phyloP scores from a whole-genome alignment of 2,888 invertebrate genomes.

The Exephanes ischioxanthus region DNA sequence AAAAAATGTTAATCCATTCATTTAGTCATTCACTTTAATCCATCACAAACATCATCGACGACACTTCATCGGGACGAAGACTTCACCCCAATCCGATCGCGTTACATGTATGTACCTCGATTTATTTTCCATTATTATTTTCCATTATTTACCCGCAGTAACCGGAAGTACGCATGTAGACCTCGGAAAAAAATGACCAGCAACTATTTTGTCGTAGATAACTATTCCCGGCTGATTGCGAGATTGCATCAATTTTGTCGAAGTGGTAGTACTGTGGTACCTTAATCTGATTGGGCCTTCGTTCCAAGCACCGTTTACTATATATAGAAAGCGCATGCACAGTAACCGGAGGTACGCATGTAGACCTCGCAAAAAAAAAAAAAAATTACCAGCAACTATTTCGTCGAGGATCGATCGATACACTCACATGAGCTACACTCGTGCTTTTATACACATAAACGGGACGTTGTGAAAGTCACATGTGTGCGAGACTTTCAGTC shows the following conservation, averaged over 20 bases:
- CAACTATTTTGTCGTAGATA: too few species aligned
- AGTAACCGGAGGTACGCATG: constrained; percentile 2
- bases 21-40: background rate
- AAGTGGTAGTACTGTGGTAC: too few species aligned
- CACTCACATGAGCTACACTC: background rate
- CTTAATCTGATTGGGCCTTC: background rate
- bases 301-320: background rate
- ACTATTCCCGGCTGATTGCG: too few species aligned
- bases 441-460: background rate
- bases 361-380: background rate
- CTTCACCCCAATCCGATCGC: background rate
- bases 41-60: background rate
- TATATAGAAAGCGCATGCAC: background rate
- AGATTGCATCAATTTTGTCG: background rate
- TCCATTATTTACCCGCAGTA: too few species aligned
- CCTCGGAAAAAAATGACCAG: too few species aligned
- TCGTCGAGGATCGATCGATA: constrained; percentile 13
- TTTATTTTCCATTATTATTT: background rate
- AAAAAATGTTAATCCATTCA: too few species aligned
- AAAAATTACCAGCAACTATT: constrained; percentile 13
- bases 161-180: too few species aligned
- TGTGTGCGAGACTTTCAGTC: background rate
- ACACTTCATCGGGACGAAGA: background rate
- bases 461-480: constrained; percentile 6
- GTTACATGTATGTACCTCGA: background rate